Evolutionary conservation across 2,113 vertebrate genomes (phyloP).

Genomic region (Panthera tigris): DNA sequence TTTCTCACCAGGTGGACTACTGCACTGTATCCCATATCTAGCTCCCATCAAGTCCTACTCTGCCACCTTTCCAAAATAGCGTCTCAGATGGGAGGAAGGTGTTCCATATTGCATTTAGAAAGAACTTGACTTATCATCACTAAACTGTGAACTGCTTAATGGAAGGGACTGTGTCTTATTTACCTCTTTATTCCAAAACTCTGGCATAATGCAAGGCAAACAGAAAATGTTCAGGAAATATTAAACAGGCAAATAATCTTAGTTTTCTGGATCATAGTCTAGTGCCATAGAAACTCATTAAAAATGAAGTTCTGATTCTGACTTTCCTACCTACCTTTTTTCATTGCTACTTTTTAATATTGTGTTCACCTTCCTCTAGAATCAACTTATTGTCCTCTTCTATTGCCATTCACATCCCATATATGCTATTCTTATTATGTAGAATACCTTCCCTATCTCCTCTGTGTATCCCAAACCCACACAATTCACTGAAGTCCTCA

Average conservation of each 20-base stretch:
- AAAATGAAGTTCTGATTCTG: background rate
- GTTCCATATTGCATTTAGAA: background rate
- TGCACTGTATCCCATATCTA: background rate
- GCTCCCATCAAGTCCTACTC: background rate
- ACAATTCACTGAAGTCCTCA: background rate
- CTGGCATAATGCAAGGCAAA: background rate
- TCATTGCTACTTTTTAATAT: background rate
- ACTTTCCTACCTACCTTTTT: background rate
- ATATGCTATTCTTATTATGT: background rate
- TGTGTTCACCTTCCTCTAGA: background rate
- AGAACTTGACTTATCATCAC: background rate
- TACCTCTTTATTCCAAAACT: background rate
- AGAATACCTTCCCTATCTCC: background rate
- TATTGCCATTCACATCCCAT: background rate
- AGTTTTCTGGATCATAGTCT: background rate
- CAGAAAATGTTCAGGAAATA: background rate
- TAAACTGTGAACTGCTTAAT: background rate
- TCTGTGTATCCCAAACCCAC: background rate
- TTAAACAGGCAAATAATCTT: background rate
- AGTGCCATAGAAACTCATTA: background rate
- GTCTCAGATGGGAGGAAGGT: background rate
- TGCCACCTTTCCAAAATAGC: background rate
- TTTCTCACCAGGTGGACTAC: background rate
- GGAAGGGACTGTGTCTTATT: background rate
- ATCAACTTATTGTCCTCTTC: background rate